Conservation (phyloP, 2,113 vertebrate genomes). For the Cinclus mexicanus region DNA sequence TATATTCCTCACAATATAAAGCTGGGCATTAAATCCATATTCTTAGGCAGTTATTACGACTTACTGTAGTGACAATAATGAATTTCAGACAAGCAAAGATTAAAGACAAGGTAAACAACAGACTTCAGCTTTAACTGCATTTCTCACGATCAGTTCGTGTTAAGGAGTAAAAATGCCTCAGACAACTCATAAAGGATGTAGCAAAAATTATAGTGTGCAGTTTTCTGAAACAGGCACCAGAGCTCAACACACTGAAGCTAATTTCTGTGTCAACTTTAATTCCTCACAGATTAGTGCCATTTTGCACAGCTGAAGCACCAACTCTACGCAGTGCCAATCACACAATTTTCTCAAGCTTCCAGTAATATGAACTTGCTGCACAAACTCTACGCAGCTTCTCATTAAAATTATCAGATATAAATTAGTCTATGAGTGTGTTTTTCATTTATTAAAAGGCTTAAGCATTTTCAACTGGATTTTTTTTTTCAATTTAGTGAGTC, state of each 20-base stretch:
- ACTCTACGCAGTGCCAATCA: not conserved
- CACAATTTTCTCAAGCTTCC: not conserved
- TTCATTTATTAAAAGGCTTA: not conserved
- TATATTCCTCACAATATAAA: not conserved
- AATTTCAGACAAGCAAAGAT: not conserved
- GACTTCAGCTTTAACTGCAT: not conserved
- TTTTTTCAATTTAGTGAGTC: not conserved
- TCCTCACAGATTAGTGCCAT: not conserved
- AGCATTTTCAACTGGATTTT: not conserved
- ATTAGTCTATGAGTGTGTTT: not conserved
- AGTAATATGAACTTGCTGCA: not conserved
- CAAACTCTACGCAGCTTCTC: not conserved
- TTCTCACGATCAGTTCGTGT: not conserved
- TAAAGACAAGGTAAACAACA: not conserved
- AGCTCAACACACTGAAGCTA: not conserved
- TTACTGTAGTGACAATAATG: not conserved
- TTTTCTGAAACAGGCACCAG: not conserved
- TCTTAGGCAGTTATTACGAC: not conserved
- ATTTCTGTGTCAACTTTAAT: conserved; percentile 36
- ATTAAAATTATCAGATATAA: not conserved
- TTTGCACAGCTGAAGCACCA: not conserved
- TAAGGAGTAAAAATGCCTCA: not conserved
- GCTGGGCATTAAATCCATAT: not conserved
- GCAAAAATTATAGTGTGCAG: rapidly evolving
- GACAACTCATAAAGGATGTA: not conserved